These are phyloP conservation scores for Spatulosminthurus flaviceps DNA, from an alignment of 2,888 invertebrate genomes.

Conservation along the genomic window DNA sequence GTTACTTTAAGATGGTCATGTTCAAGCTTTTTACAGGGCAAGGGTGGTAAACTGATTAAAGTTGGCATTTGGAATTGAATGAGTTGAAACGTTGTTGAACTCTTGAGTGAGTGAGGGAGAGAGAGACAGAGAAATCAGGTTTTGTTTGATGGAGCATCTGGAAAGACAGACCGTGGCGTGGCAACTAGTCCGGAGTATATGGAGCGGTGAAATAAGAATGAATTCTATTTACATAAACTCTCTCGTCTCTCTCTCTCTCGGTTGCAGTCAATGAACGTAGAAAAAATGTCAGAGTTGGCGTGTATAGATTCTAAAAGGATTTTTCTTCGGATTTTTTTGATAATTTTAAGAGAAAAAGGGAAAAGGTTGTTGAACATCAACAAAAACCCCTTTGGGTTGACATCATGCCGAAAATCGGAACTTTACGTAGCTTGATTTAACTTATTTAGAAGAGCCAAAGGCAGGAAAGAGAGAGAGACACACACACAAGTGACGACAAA, in stretches of 20 bases:
- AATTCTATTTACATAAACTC: conserved; percentile 24
- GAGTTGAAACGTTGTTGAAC: no score
- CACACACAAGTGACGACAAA: conserved; percentile 1
- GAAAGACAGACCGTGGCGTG: no score
- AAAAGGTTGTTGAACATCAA: conserved; percentile 43
- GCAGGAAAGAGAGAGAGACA: not conserved
- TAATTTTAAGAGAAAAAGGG: conserved; percentile 12
- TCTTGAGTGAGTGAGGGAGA: no score
- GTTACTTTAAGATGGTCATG: no score
- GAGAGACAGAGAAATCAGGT: no score
- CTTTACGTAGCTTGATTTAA: not conserved
- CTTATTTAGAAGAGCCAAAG: not conserved
- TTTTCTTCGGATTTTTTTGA: not conserved
- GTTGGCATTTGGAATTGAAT: no score
- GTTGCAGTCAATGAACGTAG: conserved; percentile 41
- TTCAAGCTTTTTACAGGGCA: no score
- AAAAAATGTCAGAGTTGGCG: not conserved
- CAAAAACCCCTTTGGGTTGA: conserved; percentile 24
- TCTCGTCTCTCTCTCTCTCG: no score
- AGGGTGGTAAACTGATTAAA: no score
- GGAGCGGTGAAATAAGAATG: not conserved
- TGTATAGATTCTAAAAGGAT: not conserved
- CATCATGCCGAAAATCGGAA: conserved; percentile 21
- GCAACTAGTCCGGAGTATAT: no score
- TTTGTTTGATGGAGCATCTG: no score